Percentiles rank a stretch among this genome's conserved stretches.
Conservation (phyloP, 2,113 vertebrate genomes). For the Sylvietta virens region DNA sequence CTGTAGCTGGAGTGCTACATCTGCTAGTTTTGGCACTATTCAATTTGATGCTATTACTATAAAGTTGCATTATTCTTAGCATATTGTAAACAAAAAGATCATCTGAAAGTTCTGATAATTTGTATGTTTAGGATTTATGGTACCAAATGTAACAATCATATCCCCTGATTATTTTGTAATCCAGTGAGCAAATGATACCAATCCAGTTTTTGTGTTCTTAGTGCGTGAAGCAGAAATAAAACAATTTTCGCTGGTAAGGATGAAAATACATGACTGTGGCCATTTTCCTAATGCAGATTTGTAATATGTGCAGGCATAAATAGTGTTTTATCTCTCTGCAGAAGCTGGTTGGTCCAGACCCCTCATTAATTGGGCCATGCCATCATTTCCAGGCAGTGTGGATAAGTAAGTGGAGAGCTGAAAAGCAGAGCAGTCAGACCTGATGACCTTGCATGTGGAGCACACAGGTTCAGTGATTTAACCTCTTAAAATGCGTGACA, state of each 20-base stretch:
- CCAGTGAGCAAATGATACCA: not conserved
- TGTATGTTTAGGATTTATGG: not conserved
- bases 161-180: slow-evolving; percentile 9
- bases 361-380: not conserved
- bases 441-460: not conserved
- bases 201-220: not conserved
- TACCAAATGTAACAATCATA: not conserved
- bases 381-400: not conserved
- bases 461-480: not conserved
- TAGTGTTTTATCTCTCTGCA: not conserved
- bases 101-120: slow-evolving; percentile 10
- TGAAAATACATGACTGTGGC: not conserved
- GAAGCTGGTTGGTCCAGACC: not conserved
- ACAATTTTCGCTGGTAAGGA: not conserved
- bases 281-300: not conserved
- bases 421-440: not conserved
- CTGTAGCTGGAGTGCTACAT: not conserved
- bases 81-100: not conserved
- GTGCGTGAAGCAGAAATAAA: not conserved
- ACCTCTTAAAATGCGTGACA: not conserved
- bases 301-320: not conserved
- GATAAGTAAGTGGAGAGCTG: not conserved
- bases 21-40: slow-evolving; percentile 16
- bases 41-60: not conserved
- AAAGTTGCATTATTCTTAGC: not conserved